These are phyloP conservation scores for Alsophila aescularia DNA, from an alignment of 2,888 invertebrate species.

Conservation along the genomic window DNA sequence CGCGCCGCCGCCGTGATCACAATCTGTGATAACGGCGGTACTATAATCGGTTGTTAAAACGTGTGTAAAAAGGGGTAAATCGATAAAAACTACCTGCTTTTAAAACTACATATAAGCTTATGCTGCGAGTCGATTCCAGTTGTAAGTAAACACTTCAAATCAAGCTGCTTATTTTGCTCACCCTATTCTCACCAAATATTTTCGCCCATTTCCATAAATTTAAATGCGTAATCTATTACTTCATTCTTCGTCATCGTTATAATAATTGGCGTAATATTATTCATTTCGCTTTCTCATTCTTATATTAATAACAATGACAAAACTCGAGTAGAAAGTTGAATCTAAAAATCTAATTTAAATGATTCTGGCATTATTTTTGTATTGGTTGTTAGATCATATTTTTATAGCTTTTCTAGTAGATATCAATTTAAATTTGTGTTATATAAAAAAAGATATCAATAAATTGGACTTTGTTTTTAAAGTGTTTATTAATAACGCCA, in stretches of 20 bases:
- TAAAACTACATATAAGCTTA: too few species aligned
- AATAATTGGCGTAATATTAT: constrained; percentile 30
- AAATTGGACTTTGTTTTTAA: not conserved
- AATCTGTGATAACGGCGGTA: too few species aligned
- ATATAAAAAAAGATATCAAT: not conserved
- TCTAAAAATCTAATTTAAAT: constrained; percentile 3
- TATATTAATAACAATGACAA: constrained; percentile 11
- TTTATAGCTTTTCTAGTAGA: not conserved
- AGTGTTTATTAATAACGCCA: not conserved
- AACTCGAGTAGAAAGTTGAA: constrained; percentile 20
- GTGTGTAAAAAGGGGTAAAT: too few species aligned
- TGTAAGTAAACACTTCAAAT: not conserved
- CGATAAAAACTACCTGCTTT: too few species aligned
- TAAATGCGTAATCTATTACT: constrained; percentile 39
- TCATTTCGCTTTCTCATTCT: constrained; percentile 33
- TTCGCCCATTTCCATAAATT: constrained; percentile 32
- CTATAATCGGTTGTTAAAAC: too few species aligned
- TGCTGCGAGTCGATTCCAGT: too few species aligned
- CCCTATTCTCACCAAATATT: too few species aligned
- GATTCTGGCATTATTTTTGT: not conserved
- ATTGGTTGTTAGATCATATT: too few species aligned
- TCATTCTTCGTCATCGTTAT: constrained; percentile 32
- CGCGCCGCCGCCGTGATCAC: too few species aligned
- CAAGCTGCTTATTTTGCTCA: not conserved
- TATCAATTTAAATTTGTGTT: not conserved